Percentiles rank a stretch among this genome's conserved stretches.
These are phyloP conservation scores for Ciona savignyi DNA, from an alignment of 23 tunicate species.

Conservation along the genomic window DNA sequence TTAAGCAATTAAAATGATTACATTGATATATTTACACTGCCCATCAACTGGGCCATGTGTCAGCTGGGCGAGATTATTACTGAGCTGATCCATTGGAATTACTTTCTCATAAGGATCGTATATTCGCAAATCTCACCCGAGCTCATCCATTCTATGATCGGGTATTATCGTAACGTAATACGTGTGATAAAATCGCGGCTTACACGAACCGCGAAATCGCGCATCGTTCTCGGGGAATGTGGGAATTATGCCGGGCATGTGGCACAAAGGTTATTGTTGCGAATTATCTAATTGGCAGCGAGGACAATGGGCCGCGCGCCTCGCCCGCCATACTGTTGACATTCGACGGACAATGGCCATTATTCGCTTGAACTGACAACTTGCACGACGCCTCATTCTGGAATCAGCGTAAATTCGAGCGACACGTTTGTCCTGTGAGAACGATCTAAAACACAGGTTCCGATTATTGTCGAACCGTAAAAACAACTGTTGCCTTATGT, in stretches of 20 bases:
- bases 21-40: neutral
- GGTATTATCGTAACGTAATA: neutral
- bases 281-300: neutral
- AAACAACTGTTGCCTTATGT: too few species aligned
- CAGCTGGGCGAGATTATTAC: neutral
- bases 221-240: neutral
- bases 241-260: neutral
- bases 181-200: too few species aligned
- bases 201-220: too few species aligned
- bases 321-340: slow-evolving; percentile 2
- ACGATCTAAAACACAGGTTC: too few species aligned
- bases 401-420: slow-evolving; percentile 19
- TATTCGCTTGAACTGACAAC: slow-evolving; percentile 19
- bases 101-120: neutral
- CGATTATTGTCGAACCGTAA: too few species aligned
- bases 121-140: neutral
- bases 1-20: neutral
- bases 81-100: neutral
- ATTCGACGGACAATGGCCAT: slow-evolving; percentile 11
- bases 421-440: too few species aligned
- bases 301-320: neutral
- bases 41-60: neutral
- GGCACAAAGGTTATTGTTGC: neutral
- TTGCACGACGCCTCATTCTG: neutral
- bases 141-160: too few species aligned